phyloP scores from a whole-genome alignment of 2,888 invertebrate species.

The Bellardia bayeri region DNA sequence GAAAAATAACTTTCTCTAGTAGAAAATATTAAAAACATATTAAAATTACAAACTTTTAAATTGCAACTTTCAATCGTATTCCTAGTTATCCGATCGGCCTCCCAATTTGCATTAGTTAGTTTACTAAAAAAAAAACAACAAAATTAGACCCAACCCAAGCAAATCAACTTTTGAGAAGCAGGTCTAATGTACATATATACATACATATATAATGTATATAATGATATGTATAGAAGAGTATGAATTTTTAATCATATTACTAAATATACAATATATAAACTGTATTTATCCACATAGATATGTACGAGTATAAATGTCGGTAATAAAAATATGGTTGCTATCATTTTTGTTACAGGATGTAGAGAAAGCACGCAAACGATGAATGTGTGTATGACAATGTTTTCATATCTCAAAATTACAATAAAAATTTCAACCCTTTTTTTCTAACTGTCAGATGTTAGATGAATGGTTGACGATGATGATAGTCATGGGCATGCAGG shows the following conservation, averaged over 20 bases:
- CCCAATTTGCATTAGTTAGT: too few relatives aligned
- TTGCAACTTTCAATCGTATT: too few relatives aligned
- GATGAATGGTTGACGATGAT: conserved; percentile 38
- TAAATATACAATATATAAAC: background rate
- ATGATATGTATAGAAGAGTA: conserved; percentile 17
- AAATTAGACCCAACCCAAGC: too few relatives aligned
- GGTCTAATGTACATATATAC: background rate
- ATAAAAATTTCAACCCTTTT: conserved; percentile 51
- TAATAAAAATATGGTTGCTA: conserved; percentile 45
- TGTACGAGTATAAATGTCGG: background rate
- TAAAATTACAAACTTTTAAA: too few relatives aligned
- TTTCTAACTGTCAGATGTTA: conserved; percentile 27
- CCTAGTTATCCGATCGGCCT: too few relatives aligned
- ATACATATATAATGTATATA: background rate
- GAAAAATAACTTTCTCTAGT: too few relatives aligned
- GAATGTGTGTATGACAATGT: conserved; percentile 55
- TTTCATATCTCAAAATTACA: conserved; percentile 45
- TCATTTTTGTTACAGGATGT: background rate
- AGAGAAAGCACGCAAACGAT: conserved; percentile 27
- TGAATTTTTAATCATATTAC: conserved; percentile 61
- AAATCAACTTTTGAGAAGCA: too few relatives aligned
- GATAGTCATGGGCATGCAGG: conserved; percentile 32
- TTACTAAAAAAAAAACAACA: too few relatives aligned
- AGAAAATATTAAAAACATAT: too few relatives aligned
- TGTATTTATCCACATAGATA: background rate